A percentile compares a stretch with the other conserved stretches of the same genome.
phyloP scores from a whole-genome alignment of 2,113 vertebrate genomes.

The Tychaedon coryphoeus region DNA sequence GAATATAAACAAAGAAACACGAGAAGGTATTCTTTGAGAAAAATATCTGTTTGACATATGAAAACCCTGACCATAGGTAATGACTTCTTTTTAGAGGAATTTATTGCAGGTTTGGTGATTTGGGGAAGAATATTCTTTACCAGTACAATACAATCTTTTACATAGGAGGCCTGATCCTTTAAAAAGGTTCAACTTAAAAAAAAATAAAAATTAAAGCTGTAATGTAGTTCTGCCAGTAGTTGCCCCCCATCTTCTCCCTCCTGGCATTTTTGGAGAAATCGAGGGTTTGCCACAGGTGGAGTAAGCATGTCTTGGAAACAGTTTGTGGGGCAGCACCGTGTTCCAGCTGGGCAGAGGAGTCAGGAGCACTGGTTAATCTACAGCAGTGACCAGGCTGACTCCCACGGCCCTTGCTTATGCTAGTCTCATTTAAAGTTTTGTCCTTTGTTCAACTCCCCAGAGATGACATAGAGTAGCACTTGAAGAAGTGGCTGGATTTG shows the following conservation, averaged over 20 bases:
- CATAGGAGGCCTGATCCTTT: background rate
- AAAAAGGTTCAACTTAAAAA: background rate
- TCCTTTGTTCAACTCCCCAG: background rate
- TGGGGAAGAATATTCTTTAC: background rate
- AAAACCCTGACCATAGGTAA: background rate
- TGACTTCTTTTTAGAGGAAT: background rate
- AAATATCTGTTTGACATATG: background rate
- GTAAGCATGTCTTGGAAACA: background rate
- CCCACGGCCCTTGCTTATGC: background rate
- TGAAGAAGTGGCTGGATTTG: background rate
- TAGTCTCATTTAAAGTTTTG: background rate
- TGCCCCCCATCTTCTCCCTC: background rate
- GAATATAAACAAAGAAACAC: background rate
- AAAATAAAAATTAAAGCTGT: background rate
- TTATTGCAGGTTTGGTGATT: background rate
- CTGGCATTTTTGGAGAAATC: background rate
- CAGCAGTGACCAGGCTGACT: background rate
- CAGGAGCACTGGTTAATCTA: background rate
- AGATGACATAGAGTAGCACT: background rate
- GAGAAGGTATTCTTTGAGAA: background rate
- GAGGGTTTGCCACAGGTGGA: background rate
- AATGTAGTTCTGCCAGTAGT: background rate
- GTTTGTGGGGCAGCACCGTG: background rate
- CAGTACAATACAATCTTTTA: background rate
- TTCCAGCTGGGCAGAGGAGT: background rate